These are phyloP conservation scores for Rhinella marina DNA, from an alignment of 2,797 vertebrate genomes.

Conservation along the genomic window DNA sequence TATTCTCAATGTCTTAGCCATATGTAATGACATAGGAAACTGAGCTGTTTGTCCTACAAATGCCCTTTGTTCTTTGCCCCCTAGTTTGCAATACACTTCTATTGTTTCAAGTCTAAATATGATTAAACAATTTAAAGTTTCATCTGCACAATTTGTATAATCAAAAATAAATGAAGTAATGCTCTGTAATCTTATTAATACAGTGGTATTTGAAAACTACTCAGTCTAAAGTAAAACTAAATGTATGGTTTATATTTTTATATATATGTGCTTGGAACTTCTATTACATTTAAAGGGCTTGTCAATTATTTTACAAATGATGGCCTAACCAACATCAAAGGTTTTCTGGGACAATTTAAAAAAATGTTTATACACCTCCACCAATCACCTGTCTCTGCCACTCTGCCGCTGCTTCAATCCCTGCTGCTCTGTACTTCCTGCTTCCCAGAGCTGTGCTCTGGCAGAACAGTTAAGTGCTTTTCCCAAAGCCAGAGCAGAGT, in stretches of 20 bases:
- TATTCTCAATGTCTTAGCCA: conserved; percentile 14
- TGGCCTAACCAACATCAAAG: no score
- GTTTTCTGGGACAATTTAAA: no score
- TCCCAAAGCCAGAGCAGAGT: no score
- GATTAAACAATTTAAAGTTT: conserved; percentile 26
- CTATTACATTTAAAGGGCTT: not conserved
- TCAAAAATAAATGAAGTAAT: conserved; percentile 12
- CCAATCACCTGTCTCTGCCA: no score
- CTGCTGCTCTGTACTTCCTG: no score
- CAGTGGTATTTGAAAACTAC: no score
- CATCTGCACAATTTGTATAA: conserved; percentile 8
- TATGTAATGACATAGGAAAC: not conserved
- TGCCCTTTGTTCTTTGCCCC: not conserved
- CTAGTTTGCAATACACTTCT: conserved; percentile 1
- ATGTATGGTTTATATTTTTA: not conserved
- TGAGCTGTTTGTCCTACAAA: conserved; percentile 24
- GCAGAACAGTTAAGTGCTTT: no score
- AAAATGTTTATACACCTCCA: no score
- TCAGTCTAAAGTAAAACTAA: not conserved
- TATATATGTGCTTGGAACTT: not conserved
- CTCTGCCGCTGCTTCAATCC: no score
- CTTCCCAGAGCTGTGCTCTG: no score
- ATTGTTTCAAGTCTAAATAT: conserved; percentile 18
- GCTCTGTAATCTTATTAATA: not conserved
- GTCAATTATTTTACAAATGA: no score